phyloP scores from a whole-genome alignment of 92 coral and sea anemone genomes.

The Paragorgia papillata region DNA sequence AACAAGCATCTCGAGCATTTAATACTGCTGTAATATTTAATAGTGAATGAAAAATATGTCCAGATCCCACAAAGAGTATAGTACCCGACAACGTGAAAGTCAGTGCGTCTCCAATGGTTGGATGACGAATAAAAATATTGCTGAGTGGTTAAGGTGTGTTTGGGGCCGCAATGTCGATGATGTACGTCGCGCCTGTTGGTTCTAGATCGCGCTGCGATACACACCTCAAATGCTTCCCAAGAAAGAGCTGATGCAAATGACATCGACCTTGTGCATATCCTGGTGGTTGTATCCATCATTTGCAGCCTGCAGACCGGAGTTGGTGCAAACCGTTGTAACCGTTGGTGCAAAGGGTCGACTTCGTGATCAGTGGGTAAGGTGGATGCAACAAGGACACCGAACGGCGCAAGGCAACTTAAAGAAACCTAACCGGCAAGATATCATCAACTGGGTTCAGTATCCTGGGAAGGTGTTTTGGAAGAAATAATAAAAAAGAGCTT shows the following conservation, averaged over 20 bases:
- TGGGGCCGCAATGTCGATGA: slow-evolving; percentile 23
- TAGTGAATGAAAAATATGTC: too few species aligned
- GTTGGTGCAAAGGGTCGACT: background rate
- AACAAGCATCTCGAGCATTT: too few species aligned
- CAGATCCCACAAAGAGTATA: background rate
- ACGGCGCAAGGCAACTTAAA: slow-evolving; percentile 13
- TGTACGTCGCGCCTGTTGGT: background rate
- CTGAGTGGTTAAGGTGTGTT: slow-evolving; percentile 14
- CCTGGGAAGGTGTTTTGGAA: slow-evolving; percentile 20
- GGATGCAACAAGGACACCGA: slow-evolving; percentile 5
- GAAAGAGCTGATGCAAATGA: too few species aligned
- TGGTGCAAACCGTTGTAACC: too few species aligned
- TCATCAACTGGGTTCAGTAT: slow-evolving; percentile 17
- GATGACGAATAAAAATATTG: slow-evolving; percentile 33
- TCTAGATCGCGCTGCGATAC: slow-evolving; percentile 5
- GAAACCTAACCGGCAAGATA: slow-evolving; percentile 16
- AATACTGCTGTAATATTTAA: too few species aligned
- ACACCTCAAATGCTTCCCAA: background rate
- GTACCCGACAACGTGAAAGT: slow-evolving; percentile 12
- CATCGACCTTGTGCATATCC: background rate
- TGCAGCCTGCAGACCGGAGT: slow-evolving; percentile 3
- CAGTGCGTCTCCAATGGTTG: slow-evolving; percentile 30
- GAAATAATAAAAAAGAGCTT: slow-evolving; percentile 1
- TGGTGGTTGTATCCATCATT: background rate
- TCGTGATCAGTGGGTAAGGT: background rate